A percentile compares a stretch with the other conserved stretches of the same genome.
Conservation (phyloP, 2,888 invertebrate genomes). For the Rhamnusium bicolor region DNA sequence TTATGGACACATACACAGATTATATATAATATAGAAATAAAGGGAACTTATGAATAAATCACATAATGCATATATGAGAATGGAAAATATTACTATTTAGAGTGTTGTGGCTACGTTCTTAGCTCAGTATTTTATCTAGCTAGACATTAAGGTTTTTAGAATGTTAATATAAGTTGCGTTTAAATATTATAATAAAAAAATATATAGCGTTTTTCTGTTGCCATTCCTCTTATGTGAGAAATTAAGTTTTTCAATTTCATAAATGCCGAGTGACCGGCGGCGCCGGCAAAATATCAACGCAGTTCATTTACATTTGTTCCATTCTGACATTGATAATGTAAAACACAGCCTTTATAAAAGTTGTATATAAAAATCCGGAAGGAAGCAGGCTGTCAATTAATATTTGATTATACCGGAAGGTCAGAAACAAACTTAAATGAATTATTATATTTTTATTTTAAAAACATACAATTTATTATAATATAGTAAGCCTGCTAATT, state of each 20-base stretch:
- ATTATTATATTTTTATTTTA: not conserved
- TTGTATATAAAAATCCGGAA: slow-evolving; percentile 18
- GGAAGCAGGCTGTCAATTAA: not conserved
- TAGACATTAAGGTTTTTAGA: no score
- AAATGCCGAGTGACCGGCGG: no score
- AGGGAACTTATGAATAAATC: no score
- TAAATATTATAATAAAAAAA: not conserved
- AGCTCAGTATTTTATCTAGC: no score
- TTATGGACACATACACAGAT: no score
- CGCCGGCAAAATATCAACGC: not conserved
- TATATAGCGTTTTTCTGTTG: not conserved
- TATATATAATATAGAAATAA: no score
- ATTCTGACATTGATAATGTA: not conserved
- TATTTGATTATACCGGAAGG: slow-evolving; percentile 5
- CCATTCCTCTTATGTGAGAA: no score
- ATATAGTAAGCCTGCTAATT: not conserved
- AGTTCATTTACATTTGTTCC: not conserved
- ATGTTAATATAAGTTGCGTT: no score
- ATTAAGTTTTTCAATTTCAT: no score
- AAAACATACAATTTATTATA: not conserved
- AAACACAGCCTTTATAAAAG: not conserved
- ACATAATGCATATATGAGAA: no score
- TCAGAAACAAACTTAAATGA: not conserved
- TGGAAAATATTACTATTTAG: no score
- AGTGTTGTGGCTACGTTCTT: no score